Evolutionary conservation across 2,888 invertebrate species (phyloP).

Genomic region (Trachelus stipa): DNA sequence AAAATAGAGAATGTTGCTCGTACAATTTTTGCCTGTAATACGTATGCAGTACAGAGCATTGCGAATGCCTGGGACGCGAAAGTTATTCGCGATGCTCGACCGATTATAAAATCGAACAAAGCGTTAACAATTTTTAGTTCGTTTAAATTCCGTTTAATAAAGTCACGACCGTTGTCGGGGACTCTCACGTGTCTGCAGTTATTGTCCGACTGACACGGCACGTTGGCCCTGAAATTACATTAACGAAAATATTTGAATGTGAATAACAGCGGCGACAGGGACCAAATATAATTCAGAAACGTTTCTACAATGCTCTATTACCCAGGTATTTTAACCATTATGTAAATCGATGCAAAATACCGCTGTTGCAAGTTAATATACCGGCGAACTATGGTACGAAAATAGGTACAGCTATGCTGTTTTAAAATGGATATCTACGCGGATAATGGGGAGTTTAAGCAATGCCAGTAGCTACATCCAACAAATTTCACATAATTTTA

Average conservation of each 20-base stretch:
- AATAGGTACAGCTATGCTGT: background rate
- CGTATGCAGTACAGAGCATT: background rate
- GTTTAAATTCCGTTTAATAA: constrained; percentile 26
- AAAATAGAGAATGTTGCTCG: background rate
- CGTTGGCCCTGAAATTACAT: constrained; percentile 46
- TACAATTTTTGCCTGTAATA: background rate
- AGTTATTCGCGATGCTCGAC: background rate
- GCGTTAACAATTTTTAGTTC: constrained; percentile 23
- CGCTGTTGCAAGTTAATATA: constrained; percentile 13
- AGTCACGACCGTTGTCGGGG: constrained; percentile 13
- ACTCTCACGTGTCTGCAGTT: constrained; percentile 11
- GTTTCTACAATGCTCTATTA: constrained; percentile 53
- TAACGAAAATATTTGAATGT: constrained; percentile 60
- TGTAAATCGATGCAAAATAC: constrained; percentile 65
- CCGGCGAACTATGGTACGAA: background rate
- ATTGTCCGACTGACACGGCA: constrained; percentile 39
- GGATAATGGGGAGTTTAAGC: background rate
- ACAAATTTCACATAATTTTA: background rate
- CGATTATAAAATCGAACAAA: constrained; percentile 21
- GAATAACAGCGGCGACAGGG: constrained; percentile 44
- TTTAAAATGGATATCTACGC: background rate
- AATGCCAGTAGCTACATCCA: background rate
- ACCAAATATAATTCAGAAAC: constrained; percentile 56
- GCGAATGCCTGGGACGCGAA: background rate
- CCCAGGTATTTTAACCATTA: constrained; percentile 59